Percentiles rank a stretch among this genome's conserved stretches.
These are phyloP conservation scores for Diplogasteroides magnus DNA, from an alignment of 1,140 invertebrate species.

Conservation along the genomic window DNA sequence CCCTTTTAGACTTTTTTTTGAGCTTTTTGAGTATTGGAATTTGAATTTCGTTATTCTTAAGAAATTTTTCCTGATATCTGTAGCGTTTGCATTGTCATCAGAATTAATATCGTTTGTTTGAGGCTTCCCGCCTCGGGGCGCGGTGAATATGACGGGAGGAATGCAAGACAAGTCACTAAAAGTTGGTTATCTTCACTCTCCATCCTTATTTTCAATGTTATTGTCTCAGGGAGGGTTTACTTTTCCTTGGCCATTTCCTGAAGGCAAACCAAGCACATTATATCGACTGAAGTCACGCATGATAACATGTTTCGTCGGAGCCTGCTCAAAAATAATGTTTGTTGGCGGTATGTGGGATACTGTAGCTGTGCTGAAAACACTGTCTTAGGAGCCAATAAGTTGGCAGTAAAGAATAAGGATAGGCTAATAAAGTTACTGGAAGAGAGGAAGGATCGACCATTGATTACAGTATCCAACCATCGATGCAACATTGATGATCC, in stretches of 20 bases:
- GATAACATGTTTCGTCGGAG: slow-evolving; percentile 38
- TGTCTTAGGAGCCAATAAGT: slow-evolving; percentile 38
- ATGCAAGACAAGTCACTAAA: neutral
- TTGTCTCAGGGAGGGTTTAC: slow-evolving; percentile 24
- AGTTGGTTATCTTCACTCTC: neutral
- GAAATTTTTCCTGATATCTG: neutral
- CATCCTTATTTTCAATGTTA: neutral
- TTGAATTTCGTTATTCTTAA: neutral
- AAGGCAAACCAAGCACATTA: slow-evolving; percentile 25
- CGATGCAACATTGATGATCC: slow-evolving; percentile 49
- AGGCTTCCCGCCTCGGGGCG: neutral
- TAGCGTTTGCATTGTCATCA: too few relatives aligned
- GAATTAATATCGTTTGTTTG: neutral
- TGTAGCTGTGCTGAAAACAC: neutral
- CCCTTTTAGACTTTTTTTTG: too few relatives aligned
- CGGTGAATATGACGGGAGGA: neutral
- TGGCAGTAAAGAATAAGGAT: slow-evolving; percentile 39
- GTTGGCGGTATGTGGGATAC: slow-evolving; percentile 17
- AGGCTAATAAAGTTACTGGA: slow-evolving; percentile 36
- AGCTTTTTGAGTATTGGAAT: too few relatives aligned
- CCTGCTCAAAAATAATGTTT: slow-evolving; percentile 42
- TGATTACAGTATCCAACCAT: slow-evolving; percentile 48
- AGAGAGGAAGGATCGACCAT: slow-evolving; percentile 37
- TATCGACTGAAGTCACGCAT: slow-evolving; percentile 41
- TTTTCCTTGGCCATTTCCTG: slow-evolving; percentile 45